Conservation (phyloP, 2,113 vertebrate species). For the Sander vitreus region DNA sequence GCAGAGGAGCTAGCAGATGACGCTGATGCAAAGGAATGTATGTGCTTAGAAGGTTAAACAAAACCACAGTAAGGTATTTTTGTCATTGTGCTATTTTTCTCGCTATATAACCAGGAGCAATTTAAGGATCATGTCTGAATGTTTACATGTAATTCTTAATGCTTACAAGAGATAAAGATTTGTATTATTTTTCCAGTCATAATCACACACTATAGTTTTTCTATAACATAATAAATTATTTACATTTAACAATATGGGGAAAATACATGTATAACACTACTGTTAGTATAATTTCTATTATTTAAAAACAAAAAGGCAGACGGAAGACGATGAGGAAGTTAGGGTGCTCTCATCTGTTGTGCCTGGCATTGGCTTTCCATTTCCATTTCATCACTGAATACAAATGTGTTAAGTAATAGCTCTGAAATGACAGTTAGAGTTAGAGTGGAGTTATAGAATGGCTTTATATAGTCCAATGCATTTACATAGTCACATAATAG, state of each 20-base stretch:
- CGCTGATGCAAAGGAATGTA: conserved; percentile 71
- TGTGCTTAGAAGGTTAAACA: conserved; percentile 58
- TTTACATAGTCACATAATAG: conserved; percentile 52
- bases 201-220: not conserved
- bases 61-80: conserved; percentile 40
- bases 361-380: conserved; percentile 36
- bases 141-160: conserved; percentile 24
- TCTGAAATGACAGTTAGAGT: conserved; percentile 32
- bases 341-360: conserved; percentile 50
- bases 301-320: conserved; percentile 26
- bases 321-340: not conserved
- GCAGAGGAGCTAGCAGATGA: conserved; percentile 60
- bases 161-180: not conserved
- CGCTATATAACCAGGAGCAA: conserved; percentile 25
- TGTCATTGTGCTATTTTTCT: conserved; percentile 35
- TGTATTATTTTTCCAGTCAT: not conserved
- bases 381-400: conserved; percentile 45
- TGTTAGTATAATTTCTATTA: conserved; percentile 7
- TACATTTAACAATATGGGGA: not conserved
- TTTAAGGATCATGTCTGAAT: conserved; percentile 10
- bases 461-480: conserved; percentile 39
- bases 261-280: not conserved
- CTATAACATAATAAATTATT: not conserved
- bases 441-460: conserved; percentile 11
- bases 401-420: conserved; percentile 44